Conservation (phyloP, 2,797 vertebrate genomes). For the Nannoperca australis region DNA sequence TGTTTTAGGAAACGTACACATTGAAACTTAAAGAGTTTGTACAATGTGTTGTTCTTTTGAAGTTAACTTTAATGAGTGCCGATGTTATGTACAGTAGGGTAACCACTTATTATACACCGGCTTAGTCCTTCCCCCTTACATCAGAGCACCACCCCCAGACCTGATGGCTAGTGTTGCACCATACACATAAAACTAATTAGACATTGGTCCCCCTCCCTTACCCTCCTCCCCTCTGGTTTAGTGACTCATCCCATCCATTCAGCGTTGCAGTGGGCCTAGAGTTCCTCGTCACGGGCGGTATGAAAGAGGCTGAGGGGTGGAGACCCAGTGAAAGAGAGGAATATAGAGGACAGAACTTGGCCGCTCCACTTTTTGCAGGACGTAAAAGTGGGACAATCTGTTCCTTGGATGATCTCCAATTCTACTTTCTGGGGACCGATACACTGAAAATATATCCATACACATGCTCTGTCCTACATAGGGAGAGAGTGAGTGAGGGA, state of each 20-base stretch:
- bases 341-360: constrained; percentile 85
- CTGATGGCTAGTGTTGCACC: constrained; percentile 44
- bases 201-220: not conserved
- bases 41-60: not conserved
- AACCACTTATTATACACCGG: not conserved
- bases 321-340: constrained; percentile 76
- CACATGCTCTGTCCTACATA: constrained; percentile 88
- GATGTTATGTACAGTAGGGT: not conserved
- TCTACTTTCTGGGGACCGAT: constrained; percentile 89
- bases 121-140: constrained; percentile 36
- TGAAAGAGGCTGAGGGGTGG: constrained; percentile 71
- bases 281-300: constrained; percentile 43
- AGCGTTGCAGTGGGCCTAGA: constrained; percentile 33
- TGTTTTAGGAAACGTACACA: constrained; percentile 7
- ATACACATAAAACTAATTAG: constrained; percentile 58
- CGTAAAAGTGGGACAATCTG: constrained; percentile 90
- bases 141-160: constrained; percentile 55
- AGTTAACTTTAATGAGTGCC: constrained; percentile 2
- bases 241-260: constrained; percentile 60
- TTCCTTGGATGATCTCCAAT: constrained; percentile 90
- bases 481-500: constrained; percentile 60
- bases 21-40: not conserved
- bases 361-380: constrained; percentile 86
- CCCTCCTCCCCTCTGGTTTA: constrained; percentile 27
- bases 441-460: constrained; percentile 90